A percentile compares a stretch with the other conserved stretches of the same genome.
phyloP scores from a whole-genome alignment of 2,113 vertebrate species.

The Clarias macrocephalus region DNA sequence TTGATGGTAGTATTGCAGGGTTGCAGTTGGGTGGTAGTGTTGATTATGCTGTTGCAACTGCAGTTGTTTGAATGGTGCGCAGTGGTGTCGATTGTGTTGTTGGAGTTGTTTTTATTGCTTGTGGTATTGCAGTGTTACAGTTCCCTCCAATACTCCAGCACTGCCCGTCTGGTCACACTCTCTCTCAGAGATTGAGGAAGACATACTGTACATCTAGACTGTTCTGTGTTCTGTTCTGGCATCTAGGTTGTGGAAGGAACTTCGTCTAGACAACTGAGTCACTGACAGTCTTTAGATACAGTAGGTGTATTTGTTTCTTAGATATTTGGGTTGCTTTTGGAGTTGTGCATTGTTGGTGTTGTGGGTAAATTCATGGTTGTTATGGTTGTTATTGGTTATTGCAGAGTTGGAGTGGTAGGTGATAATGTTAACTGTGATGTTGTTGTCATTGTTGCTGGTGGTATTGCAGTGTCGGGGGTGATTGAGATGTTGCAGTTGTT shows the following conservation, averaged over 20 bases:
- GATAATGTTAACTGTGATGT: background rate
- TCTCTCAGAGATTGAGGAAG: too few relatives aligned
- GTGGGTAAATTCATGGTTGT: too few relatives aligned
- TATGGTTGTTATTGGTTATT: background rate
- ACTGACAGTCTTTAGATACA: too few relatives aligned
- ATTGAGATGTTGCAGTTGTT: background rate
- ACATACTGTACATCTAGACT: too few relatives aligned
- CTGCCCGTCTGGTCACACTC: too few relatives aligned
- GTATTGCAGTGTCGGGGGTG: background rate
- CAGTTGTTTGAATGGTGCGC: background rate
- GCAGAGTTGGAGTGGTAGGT: background rate
- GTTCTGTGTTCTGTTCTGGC: too few relatives aligned
- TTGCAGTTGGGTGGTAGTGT: too few relatives aligned
- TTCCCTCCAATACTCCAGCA: too few relatives aligned
- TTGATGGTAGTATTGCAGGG: too few relatives aligned
- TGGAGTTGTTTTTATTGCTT: background rate
- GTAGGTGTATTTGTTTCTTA: too few relatives aligned
- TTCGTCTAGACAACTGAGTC: too few relatives aligned
- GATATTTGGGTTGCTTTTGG: background rate
- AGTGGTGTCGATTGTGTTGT: background rate
- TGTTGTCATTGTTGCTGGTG: background rate
- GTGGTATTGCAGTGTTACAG: background rate
- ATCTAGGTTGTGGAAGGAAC: too few relatives aligned
- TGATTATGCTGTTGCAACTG: background rate
- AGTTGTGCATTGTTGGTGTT: background rate